phyloP scores from a whole-genome alignment of 2,888 invertebrate genomes.

The Cheilosia urbana region DNA sequence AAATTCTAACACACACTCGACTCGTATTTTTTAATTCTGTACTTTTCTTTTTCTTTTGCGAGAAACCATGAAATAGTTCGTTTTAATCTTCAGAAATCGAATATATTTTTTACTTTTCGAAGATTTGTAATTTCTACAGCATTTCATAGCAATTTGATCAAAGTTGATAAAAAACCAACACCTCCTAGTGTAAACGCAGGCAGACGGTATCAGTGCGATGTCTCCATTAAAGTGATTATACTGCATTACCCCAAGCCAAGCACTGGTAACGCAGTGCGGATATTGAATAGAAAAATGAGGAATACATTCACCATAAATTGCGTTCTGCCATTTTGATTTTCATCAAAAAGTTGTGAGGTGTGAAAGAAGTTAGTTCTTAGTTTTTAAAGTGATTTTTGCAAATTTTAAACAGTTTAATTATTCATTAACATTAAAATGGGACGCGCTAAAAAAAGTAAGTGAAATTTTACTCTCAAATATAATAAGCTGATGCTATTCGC shows the following conservation, averaged over 20 bases:
- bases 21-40: too few relatives aligned
- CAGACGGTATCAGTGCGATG: background rate
- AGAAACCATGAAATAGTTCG: too few relatives aligned
- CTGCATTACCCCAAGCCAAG: slow-evolving; percentile 55
- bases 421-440: slow-evolving; percentile 30
- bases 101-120: too few relatives aligned
- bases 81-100: too few relatives aligned
- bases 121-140: too few relatives aligned
- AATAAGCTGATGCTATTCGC: too few relatives aligned
- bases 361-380: slow-evolving; percentile 1
- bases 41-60: too few relatives aligned
- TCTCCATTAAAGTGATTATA: slow-evolving; percentile 4
- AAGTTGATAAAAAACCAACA: too few relatives aligned
- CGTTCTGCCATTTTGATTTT: slow-evolving; percentile 64
- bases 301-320: slow-evolving; percentile 42
- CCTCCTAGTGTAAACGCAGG: too few relatives aligned
- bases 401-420: slow-evolving; percentile 3
- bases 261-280: slow-evolving; percentile 13
- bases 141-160: too few relatives aligned
- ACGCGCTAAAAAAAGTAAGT: slow-evolving; percentile 49
- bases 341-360: slow-evolving; percentile 42
- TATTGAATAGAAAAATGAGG: slow-evolving; percentile 11
- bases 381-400: background rate
- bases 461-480: background rate
- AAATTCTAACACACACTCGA: too few relatives aligned